Evolutionary conservation across 2,797 vertebrate species (phyloP).

Genomic region (Melopsittacus undulatus): DNA sequence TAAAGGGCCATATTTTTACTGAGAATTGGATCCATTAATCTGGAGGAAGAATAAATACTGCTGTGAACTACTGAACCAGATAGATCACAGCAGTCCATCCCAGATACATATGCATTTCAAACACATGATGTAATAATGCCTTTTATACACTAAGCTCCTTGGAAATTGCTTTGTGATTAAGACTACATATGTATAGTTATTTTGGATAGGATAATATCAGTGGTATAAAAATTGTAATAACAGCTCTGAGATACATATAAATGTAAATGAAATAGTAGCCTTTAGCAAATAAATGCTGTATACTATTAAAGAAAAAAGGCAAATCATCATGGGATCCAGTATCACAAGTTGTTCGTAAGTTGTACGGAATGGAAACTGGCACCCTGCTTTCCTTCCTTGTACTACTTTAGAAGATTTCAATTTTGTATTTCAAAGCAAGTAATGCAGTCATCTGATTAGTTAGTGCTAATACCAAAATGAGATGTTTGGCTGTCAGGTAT

Average conservation of each 20-base stretch:
- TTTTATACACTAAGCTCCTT: slow-evolving; percentile 4
- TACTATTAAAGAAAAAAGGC: not conserved
- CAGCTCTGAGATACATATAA: not conserved
- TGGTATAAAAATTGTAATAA: not conserved
- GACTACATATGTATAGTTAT: not conserved
- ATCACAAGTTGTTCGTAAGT: not conserved
- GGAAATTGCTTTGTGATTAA: slow-evolving; percentile 6
- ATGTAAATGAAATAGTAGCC: not conserved
- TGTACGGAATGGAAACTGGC: not conserved
- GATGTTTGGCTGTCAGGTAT: not conserved
- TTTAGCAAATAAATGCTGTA: not conserved
- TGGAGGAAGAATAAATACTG: slow-evolving; percentile 21
- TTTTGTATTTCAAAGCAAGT: not conserved
- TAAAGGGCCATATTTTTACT: not conserved
- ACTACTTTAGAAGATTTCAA: not conserved
- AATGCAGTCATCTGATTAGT: not conserved
- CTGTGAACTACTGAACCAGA: slow-evolving; percentile 35
- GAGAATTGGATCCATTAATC: not conserved
- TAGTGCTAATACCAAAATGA: not conserved
- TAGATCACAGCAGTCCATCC: not conserved
- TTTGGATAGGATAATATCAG: not conserved
- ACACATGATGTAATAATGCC: slow-evolving; percentile 34
- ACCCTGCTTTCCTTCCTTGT: not conserved
- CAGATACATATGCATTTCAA: slow-evolving; percentile 38
- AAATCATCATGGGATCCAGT: not conserved